Base-by-base conservation (phyloP, 2,113 vertebrate genomes). In the Regulus satrapa region DNA sequence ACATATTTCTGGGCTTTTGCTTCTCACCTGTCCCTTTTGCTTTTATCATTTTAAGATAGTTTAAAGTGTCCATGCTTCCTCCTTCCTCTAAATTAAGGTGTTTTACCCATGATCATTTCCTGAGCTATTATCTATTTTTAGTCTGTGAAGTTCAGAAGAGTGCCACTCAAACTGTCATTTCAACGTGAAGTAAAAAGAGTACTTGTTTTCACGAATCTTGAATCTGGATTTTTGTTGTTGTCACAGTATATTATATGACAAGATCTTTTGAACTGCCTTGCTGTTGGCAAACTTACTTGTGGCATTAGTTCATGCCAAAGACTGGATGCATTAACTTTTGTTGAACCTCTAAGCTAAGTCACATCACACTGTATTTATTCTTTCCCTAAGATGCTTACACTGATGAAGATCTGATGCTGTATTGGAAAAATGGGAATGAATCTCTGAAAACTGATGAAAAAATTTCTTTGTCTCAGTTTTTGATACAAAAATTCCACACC, bases 401-500 rank as follows among this genome's bases (percentile, higher is more conserved):
- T 24, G 99, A 99, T 89, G 99, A 99, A 97, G 99, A 99, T 92
- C 97, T 99, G 86, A 99, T 99, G 99, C 97, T 99, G 12, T 99
- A 99, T 24, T 99, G 99, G 99, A 99, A 99, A 96, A 99, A 99
- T 40, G 99, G 99, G 6, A 99, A 99, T 2, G 99, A 99, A 63
- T 99, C 99, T 45, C 98, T 99, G 91, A 99, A 99, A 97, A 99
- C 98, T 0, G 99, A 99, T 13, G 99, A 99, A 92, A 99, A 98
- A 96, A 99, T 99, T 91, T 99, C 99, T 56, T 97, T 99, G 68
- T 99, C 99, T 93, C 99, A 99, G 97, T 99, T 99, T 97, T 98
- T 99, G 93, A 99, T 99, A 91, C 99, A 99, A 97, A 99, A 99
- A 95, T 99, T 99, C 91, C 99, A 99, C 79, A 99, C 99, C 12